These are phyloP conservation scores for Micoletzkya japonica DNA, from an alignment of 2,888 invertebrate species.

Conservation along the genomic window DNA sequence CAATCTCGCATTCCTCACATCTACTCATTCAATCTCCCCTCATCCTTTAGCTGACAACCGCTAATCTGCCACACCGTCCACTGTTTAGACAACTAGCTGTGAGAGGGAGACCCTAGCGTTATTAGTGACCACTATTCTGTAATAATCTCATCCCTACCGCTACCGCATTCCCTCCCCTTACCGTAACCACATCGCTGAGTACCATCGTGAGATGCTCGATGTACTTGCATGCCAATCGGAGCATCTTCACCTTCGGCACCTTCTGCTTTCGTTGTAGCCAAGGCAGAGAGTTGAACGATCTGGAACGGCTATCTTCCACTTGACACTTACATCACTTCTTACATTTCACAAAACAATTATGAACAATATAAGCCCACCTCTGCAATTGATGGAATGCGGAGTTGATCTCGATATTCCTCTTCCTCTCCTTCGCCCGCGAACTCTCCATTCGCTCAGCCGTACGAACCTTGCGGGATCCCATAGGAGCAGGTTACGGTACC, in stretches of 20 bases:
- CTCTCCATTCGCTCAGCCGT: background rate
- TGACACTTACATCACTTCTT: background rate
- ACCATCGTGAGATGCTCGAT: conserved; percentile 24
- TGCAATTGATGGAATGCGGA: conserved; percentile 30
- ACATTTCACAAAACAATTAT: background rate
- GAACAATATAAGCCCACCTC: background rate
- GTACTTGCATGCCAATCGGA: conserved; percentile 31
- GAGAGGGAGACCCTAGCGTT: no score
- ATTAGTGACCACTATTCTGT: no score
- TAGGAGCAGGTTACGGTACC: no score
- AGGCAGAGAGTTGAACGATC: conserved; percentile 15
- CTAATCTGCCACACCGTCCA: no score
- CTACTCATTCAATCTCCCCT: no score
- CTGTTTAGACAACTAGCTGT: no score
- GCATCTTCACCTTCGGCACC: conserved; percentile 35
- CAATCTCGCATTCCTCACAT: no score
- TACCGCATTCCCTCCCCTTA: background rate
- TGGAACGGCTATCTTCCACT: background rate
- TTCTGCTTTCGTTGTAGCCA: conserved; percentile 23
- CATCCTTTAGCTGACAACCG: no score
- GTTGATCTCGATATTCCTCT: conserved; percentile 32
- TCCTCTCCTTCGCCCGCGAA: conserved; percentile 29
- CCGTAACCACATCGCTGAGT: conserved; percentile 2
- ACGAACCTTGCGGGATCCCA: background rate
- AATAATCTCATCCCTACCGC: no score